Conservation (phyloP, 2,797 vertebrate genomes). For the Rhinatrema bivittatum region DNA sequence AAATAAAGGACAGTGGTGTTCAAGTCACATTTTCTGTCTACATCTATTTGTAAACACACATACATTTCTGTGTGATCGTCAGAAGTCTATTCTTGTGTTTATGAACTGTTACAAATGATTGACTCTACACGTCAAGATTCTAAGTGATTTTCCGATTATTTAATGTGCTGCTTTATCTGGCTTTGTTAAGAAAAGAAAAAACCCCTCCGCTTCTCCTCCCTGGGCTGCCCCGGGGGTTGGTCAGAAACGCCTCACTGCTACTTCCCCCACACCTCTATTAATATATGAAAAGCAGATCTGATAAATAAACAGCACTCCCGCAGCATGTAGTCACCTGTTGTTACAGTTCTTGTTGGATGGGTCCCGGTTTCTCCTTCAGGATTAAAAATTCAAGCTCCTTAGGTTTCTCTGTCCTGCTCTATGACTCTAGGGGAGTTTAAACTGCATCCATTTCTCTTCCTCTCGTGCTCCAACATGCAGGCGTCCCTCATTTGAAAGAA, state of each 20-base stretch:
- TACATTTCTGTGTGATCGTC: too few relatives aligned
- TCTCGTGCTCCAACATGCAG: too few relatives aligned
- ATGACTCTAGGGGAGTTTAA: constrained; percentile 20
- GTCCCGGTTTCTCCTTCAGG: constrained; percentile 37
- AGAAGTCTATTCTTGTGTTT: constrained; percentile 16
- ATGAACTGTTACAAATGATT: constrained; percentile 25
- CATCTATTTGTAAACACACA: too few relatives aligned
- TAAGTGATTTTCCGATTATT: constrained; percentile 31
- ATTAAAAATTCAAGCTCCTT: constrained; percentile 17
- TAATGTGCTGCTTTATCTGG: constrained; percentile 39
- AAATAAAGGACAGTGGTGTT: too few relatives aligned
- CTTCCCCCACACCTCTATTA: constrained; percentile 45
- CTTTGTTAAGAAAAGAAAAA: constrained; percentile 29
- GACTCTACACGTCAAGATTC: constrained; percentile 32
- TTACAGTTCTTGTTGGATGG: constrained; percentile 36
- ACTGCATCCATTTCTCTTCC: constrained; percentile 6
- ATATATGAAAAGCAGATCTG: constrained; percentile 24
- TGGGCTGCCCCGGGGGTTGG: constrained; percentile 31
- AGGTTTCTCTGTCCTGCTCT: neutral
- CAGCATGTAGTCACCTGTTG: constrained; percentile 66
- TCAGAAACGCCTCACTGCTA: constrained; percentile 47
- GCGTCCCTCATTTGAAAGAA: neutral
- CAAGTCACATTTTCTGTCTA: too few relatives aligned
- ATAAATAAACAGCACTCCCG: constrained; percentile 33
- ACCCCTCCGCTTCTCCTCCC: constrained; percentile 22